These are phyloP conservation scores for Pollicipes pollicipes DNA, from an alignment of 1,140 invertebrate species.

Conservation along the genomic window DNA sequence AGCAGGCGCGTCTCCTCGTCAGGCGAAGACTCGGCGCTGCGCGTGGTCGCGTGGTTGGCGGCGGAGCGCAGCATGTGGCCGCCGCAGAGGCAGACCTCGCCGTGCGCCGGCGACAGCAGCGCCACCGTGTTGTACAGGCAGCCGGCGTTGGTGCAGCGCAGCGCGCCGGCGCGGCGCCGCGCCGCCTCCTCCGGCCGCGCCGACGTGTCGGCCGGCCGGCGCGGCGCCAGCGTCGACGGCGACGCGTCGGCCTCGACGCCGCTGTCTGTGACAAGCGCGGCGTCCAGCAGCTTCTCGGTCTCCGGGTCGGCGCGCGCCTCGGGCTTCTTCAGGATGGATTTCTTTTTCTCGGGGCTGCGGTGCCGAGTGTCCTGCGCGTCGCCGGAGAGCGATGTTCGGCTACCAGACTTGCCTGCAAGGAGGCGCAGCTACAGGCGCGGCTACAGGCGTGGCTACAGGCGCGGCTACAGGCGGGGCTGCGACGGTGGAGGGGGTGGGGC, in stretches of 20 bases:
- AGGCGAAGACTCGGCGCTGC: background rate
- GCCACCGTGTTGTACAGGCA: background rate
- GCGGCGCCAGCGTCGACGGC: too few relatives aligned
- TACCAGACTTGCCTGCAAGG: background rate
- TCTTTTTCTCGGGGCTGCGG: background rate
- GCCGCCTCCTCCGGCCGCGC: background rate
- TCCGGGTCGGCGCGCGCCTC: background rate
- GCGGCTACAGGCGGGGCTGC: too few relatives aligned
- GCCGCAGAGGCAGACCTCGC: background rate
- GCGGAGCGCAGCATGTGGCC: background rate
- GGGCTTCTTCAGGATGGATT: background rate
- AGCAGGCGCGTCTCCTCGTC: background rate
- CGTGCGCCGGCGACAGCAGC: background rate
- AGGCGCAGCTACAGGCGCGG: too few relatives aligned
- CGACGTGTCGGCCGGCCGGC: background rate
- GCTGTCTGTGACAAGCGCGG: background rate
- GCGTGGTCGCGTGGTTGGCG: background rate
- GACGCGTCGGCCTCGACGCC: background rate
- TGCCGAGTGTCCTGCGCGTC: background rate
- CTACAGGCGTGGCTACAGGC: too few relatives aligned
- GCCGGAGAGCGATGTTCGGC: background rate
- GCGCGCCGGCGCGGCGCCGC: too few relatives aligned
- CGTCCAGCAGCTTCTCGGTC: background rate
- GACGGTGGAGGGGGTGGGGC: too few relatives aligned
- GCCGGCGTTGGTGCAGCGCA: background rate